Base-by-base conservation (phyloP, 2,113 vertebrate genomes). In the Clupea harengus region DNA sequence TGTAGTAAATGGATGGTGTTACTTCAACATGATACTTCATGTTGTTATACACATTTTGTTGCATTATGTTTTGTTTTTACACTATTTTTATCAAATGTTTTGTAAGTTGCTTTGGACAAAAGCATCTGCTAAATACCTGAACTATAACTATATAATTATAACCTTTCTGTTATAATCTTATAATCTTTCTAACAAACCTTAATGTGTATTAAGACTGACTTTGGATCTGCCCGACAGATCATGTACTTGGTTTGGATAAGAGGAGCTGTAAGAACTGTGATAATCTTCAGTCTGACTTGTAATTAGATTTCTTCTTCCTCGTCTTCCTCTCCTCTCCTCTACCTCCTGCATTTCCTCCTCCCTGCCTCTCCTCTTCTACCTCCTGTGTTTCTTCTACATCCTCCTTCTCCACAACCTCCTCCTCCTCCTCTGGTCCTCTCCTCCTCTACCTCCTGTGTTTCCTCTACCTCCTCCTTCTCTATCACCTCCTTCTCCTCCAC, bases 1-100 rank as follows among this genome's bases (percentile, higher is more conserved):
- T 17, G 88, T 84, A 87, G 86, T 86, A 88, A 89, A 89, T 75
- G 5, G 82, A 46, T 39, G 39, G 39, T 39, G 39, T 39, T 39
- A 39, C 39, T 39, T 39, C 39, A 39, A 39, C 2, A 39, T 39
- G 39, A 39, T 39, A 39, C 39, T 39, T 39, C 39, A 39, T 39
- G 2, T 39, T 39, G 39, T 39, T 39, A 39, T 39, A 39, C 39
- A 39, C 39, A 39, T 39, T 39, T 39, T 39, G 39, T 39, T 39
- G 39, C 39, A 39, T 39, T 39, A 39, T 39, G 39, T 39, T 39
- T 39, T 39, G 1, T 39, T 39, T 39, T 39, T 39, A 39, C 39
- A 39, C 39, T 39, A 39, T 39, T 39, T 39, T 39, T 39, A 39
- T 39, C 39, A 39, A 39, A 39, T 39, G 39, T 39, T 39, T 39